Evolutionary conservation across 53 echinoderm and acorn worm genomes (phyloP).

Genomic region (Holothuria leucospilota): DNA sequence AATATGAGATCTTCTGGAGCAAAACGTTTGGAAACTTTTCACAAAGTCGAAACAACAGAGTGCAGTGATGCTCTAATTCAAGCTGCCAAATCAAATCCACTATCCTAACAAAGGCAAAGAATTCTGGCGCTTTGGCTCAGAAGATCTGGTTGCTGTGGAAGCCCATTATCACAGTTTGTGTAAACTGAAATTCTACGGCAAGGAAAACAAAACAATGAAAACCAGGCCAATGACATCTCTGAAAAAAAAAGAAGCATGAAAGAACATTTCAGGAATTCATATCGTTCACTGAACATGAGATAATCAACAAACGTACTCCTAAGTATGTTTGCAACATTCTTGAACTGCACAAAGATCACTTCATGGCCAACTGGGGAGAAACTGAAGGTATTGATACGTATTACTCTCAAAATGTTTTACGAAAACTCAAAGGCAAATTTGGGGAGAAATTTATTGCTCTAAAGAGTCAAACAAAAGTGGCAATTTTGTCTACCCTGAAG

Average conservation of each 20-base stretch:
- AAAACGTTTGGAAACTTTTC: conserved; percentile 43
- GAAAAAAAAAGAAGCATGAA: conserved; percentile 47
- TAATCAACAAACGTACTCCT: conserved; percentile 48
- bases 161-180: conserved; percentile 44
- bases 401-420: conserved; percentile 12
- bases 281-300: conserved; percentile 35
- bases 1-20: conserved; percentile 21
- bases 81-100: not conserved
- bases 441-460: conserved; percentile 20
- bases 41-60: conserved; percentile 53
- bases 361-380: conserved; percentile 14
- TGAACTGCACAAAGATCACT: conserved; percentile 54
- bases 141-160: conserved; percentile 40
- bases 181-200: conserved; percentile 9
- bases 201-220: not conserved
- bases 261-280: conserved; percentile 30
- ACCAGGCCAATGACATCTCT: not conserved
- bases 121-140: conserved; percentile 29
- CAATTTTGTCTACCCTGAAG: conserved; percentile 50
- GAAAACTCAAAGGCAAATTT: conserved; percentile 28
- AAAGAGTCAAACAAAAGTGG: conserved; percentile 40
- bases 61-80: conserved; percentile 23
- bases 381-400: conserved; percentile 1
- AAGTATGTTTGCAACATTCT: conserved; percentile 39
- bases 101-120: conserved; percentile 9